phyloP scores from a whole-genome alignment of 2,888 invertebrate species.

The Bembecia ichneumoniformis region DNA sequence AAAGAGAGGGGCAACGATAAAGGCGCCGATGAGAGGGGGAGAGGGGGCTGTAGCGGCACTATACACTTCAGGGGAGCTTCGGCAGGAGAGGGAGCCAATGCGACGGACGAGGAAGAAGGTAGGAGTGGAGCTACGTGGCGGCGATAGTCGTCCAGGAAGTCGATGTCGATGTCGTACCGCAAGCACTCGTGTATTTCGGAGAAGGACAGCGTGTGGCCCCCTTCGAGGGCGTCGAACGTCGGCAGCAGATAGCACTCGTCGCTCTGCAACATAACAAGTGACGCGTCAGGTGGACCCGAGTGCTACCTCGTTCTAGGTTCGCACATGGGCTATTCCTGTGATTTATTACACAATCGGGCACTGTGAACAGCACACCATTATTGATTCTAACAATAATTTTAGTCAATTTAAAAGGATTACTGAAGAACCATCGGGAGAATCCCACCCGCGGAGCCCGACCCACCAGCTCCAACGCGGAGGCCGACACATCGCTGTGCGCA shows the following conservation, averaged over 20 bases:
- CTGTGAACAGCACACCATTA: too few species aligned
- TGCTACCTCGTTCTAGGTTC: too few species aligned
- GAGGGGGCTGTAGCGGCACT: background rate
- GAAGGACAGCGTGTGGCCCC: conserved; percentile 54
- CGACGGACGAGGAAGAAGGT: conserved; percentile 10
- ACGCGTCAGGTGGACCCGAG: conserved; percentile 10
- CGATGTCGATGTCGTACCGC: conserved; percentile 54
- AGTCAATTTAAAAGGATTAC: too few species aligned
- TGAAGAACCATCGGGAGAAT: too few species aligned
- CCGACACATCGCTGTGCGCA: too few species aligned
- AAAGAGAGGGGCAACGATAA: too few species aligned
- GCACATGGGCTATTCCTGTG: too few species aligned
- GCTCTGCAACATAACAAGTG: conserved; percentile 35
- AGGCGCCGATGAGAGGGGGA: conserved; percentile 1
- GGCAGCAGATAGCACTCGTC: conserved; percentile 63
- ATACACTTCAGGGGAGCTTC: background rate
- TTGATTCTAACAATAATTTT: too few species aligned
- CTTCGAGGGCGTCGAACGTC: conserved; percentile 66
- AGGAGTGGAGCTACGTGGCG: conserved; percentile 41
- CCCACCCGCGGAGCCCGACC: background rate
- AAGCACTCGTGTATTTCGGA: conserved; percentile 48
- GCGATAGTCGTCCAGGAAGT: conserved; percentile 51
- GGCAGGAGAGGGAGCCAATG: too few species aligned
- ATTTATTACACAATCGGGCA: too few species aligned
- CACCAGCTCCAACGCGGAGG: background rate